Conservation (phyloP, 2,113 vertebrate species). For the Bujurquina vittata region DNA sequence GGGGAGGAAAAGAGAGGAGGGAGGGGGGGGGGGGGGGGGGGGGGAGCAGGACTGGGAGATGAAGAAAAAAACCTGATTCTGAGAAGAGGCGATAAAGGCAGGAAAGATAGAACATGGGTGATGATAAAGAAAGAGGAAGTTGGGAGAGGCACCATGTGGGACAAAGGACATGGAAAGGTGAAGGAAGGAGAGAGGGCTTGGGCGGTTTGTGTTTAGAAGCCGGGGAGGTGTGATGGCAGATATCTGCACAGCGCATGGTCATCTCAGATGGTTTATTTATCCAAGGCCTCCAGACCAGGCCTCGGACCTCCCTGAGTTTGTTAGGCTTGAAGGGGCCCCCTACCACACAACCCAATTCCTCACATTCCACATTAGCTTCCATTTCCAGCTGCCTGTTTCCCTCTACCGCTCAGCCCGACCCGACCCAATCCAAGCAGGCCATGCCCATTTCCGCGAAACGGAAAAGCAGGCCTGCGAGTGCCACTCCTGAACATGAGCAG, state of each 20-base stretch:
- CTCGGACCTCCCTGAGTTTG: constrained; percentile 88
- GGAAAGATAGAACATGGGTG: not conserved
- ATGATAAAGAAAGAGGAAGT: constrained; percentile 7
- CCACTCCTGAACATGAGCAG: constrained; percentile 1
- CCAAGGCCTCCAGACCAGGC: constrained; percentile 84
- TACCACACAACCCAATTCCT: constrained; percentile 84
- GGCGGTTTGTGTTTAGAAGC: constrained; percentile 76
- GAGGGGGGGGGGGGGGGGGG: too few species aligned
- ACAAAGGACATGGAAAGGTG: constrained; percentile 42
- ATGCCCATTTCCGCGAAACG: constrained; percentile 24
- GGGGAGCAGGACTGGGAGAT: not conserved
- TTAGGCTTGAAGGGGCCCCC: constrained; percentile 85
- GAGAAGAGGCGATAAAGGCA: not conserved
- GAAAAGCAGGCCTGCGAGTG: constrained; percentile 1
- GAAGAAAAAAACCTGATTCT: not conserved
- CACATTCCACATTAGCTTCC: constrained; percentile 85
- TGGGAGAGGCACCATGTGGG: constrained; percentile 31
- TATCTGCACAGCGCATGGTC: constrained; percentile 84
- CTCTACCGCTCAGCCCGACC: constrained; percentile 64
- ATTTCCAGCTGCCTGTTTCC: constrained; percentile 83
- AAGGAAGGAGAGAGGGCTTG: constrained; percentile 34
- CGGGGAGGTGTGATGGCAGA: constrained; percentile 80
- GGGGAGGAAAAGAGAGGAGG: too few species aligned
- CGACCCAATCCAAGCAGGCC: constrained; percentile 52
- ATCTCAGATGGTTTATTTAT: constrained; percentile 86